These are phyloP conservation scores for Suillia variegata DNA, from an alignment of 2,888 invertebrate species.

Conservation along the genomic window DNA sequence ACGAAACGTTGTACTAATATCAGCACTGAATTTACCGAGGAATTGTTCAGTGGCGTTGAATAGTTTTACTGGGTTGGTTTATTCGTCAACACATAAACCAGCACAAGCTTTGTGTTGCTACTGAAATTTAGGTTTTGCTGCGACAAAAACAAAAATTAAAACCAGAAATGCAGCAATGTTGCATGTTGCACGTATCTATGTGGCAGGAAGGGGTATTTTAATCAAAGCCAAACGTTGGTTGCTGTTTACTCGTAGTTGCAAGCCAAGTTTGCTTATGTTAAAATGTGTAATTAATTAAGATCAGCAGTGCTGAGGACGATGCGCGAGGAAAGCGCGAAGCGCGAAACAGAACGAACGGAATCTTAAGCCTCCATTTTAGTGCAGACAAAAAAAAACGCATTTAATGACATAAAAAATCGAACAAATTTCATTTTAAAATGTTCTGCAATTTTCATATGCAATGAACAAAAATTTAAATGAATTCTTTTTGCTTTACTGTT, in stretches of 20 bases:
- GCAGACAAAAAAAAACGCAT: too few relatives aligned
- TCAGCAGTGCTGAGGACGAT: background rate
- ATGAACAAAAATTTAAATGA: too few relatives aligned
- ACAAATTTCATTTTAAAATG: too few relatives aligned
- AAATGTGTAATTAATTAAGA: slow-evolving; percentile 9
- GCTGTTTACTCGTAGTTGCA: slow-evolving; percentile 22
- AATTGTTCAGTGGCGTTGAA: background rate
- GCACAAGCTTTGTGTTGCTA: slow-evolving; percentile 6
- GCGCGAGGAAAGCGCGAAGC: background rate
- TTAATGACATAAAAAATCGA: too few relatives aligned
- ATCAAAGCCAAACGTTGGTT: slow-evolving; percentile 9
- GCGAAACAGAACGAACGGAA: background rate
- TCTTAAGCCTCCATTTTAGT: too few relatives aligned
- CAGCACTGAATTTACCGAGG: background rate
- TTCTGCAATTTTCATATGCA: too few relatives aligned
- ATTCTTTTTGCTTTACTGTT: too few relatives aligned
- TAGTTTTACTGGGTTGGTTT: too few relatives aligned
- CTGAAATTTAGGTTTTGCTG: too few relatives aligned
- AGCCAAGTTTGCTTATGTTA: slow-evolving; percentile 19
- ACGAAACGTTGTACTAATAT: too few relatives aligned
- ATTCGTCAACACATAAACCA: slow-evolving; percentile 5
- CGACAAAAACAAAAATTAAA: background rate
- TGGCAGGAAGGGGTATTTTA: background rate
- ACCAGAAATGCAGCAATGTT: background rate
- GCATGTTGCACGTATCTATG: background rate